phyloP scores from a whole-genome alignment of 2,888 invertebrate species.

The Mimas tiliae region DNA sequence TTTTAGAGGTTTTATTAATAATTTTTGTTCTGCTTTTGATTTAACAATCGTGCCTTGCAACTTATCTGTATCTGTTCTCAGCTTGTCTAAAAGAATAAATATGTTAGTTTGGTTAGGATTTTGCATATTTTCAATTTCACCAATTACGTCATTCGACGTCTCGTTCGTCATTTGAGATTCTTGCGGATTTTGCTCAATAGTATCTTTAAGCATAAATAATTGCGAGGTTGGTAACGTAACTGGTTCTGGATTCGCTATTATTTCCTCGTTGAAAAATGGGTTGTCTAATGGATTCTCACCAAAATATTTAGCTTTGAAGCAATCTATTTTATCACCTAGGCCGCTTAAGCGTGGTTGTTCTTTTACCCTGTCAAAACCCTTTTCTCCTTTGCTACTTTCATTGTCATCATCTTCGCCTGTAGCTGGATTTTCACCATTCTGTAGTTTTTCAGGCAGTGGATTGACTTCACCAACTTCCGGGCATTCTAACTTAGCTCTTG shows the following conservation, averaged over 20 bases:
- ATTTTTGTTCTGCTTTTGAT: conserved; percentile 36
- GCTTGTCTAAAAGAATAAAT: conserved; percentile 49
- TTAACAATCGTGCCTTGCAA: conserved; percentile 40
- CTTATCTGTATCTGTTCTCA: conserved; percentile 43
- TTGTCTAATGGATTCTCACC: conserved; percentile 90
- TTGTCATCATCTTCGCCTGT: conserved; percentile 58
- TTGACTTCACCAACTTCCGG: conserved; percentile 83
- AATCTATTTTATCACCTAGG: conserved; percentile 90
- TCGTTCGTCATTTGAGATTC: too few relatives aligned
- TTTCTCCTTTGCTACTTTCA: conserved; percentile 50
- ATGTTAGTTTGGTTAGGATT: conserved; percentile 42
- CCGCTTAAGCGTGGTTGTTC: conserved; percentile 83
- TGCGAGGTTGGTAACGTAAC: conserved; percentile 53
- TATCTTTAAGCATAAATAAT: conserved; percentile 44
- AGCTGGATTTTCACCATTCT: conserved; percentile 61
- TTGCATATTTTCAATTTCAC: conserved; percentile 35
- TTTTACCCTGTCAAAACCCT: conserved; percentile 54
- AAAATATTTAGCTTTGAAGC: conserved; percentile 90
- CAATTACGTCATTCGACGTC: conserved; percentile 30
- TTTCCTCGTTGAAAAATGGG: conserved; percentile 87
- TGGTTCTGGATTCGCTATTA: conserved; percentile 77
- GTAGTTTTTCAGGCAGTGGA: conserved; percentile 81
- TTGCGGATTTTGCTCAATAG: conserved; percentile 28
- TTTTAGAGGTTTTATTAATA: conserved; percentile 31
- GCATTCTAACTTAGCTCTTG: conserved; percentile 80